Base-by-base conservation (phyloP, 2,797 vertebrate genomes). In the Sebastes nivosus region DNA sequence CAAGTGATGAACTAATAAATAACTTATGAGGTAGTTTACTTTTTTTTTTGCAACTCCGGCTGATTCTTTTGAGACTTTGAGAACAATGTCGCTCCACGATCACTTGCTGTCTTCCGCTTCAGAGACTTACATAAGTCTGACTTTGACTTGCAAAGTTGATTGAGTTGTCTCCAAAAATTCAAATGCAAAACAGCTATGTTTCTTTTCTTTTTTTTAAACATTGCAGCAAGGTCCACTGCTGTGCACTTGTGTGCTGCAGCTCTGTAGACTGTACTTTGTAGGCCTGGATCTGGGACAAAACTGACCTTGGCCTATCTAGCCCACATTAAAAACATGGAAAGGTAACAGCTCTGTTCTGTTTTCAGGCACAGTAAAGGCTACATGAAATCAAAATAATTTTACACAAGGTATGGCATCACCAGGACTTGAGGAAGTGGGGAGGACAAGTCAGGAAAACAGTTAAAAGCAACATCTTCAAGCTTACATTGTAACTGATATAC, bases 261-360 rank as follows among this genome's bases (percentile, higher is more conserved):
- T 75, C 55, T 58, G 30, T 66, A 57, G 59, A 38, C 30, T 61
- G 61, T 24, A 32, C 50, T 67, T 32, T 70, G 55, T 65, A 12
- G 38, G 8, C 81, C 81, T 27, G 13, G 30, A 46, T 79, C 82
- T 81, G 75, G 78, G 58, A 76, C 50, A 52, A 75, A 67, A 50
- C 68, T 86, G 78, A 83, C 85, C 86, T 90, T 86, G 86, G 64
- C 83, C 75, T 75, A 81, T 85, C 75, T 84, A 67, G 63, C 66
- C 65, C 34, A 77, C 20, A 67, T 36, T 75, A 34, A 72, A 55
- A 32, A 60, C 71, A 18, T 54, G 38, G 20, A 65, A 81, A 57
- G 20, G 14, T 61, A 72, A 60, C 25, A 66, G 18, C 9, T 4
- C 16, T 36, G 50, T 29, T 32, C 16, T 55, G 5, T 13, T 59